Evolutionary conservation across 2,888 invertebrate genomes (phyloP).

Genomic region (Agrochola lota): DNA sequence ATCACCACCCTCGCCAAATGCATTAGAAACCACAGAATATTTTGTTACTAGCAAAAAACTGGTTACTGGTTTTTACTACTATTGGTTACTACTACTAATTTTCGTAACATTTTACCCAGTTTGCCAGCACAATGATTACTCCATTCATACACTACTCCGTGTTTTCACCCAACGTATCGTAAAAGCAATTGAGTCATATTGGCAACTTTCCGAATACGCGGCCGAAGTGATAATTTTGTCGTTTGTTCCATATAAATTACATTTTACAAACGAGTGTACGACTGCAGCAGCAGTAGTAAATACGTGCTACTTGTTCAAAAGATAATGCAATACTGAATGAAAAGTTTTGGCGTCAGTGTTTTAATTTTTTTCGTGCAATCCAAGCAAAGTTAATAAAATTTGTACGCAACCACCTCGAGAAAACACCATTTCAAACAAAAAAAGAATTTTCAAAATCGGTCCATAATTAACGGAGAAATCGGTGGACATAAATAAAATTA

Average conservation of each 20-base stretch:
- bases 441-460: no score
- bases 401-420: no score
- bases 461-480: no score
- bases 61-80: no score
- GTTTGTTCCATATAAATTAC: constrained; percentile 53
- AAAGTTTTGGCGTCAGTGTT: background rate
- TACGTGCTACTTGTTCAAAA: constrained; percentile 13
- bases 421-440: no score
- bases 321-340: constrained; percentile 29
- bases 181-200: constrained; percentile 55
- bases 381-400: no score
- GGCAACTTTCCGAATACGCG: constrained; percentile 56
- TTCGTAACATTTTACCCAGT: background rate
- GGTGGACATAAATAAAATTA: no score
- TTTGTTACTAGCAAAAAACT: no score
- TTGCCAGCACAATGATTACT: constrained; percentile 11
- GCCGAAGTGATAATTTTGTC: constrained; percentile 60
- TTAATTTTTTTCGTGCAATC: no score
- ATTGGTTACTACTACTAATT: no score
- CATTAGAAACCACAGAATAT: no score
- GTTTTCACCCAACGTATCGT: constrained; percentile 33
- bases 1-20: no score
- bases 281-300: constrained; percentile 23
- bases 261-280: constrained; percentile 39
- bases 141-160: constrained; percentile 25